phyloP scores from a whole-genome alignment of 2,113 vertebrate genomes.

The Theristicus caerulescens region DNA sequence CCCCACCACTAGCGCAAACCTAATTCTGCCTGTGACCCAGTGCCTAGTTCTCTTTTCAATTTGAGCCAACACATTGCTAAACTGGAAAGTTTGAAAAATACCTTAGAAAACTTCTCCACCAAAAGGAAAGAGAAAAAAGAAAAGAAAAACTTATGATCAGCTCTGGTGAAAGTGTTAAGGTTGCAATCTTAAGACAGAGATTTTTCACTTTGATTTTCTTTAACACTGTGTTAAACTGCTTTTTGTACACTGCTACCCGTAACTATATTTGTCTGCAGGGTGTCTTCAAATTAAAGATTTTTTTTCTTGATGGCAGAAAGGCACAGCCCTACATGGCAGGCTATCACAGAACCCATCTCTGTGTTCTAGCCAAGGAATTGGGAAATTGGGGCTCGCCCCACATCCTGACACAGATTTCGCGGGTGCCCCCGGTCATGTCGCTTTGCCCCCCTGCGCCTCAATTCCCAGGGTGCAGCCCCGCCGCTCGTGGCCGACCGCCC shows the following conservation, averaged over 20 bases:
- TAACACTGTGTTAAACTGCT: not conserved
- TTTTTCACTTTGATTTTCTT: conserved; percentile 54
- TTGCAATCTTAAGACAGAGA: conserved; percentile 38
- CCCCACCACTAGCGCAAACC: conserved; percentile 76
- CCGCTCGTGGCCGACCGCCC: fast-evolving
- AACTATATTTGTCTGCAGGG: not conserved
- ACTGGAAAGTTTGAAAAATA: conserved; percentile 84
- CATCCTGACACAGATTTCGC: not conserved
- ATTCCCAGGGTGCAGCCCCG: fast-evolving
- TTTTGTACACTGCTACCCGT: not conserved
- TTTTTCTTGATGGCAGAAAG: not conserved
- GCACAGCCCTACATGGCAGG: not conserved
- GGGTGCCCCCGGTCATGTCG: fast-evolving
- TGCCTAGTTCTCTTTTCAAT: conserved; percentile 84
- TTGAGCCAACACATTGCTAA: conserved; percentile 79
- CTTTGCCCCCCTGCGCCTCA: fast-evolving
- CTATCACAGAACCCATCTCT: not conserved
- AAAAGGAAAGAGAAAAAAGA: conserved; percentile 61
- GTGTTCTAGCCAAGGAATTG: not conserved
- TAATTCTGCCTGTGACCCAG: conserved; percentile 78
- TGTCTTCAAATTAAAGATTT: not conserved
- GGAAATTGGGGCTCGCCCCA: not conserved
- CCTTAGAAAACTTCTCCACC: conserved; percentile 79
- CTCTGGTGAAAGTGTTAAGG: conserved; percentile 65
- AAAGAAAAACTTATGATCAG: conserved; percentile 71